Conservation (phyloP, 2,113 vertebrate genomes). For the Murina feae region DNA sequence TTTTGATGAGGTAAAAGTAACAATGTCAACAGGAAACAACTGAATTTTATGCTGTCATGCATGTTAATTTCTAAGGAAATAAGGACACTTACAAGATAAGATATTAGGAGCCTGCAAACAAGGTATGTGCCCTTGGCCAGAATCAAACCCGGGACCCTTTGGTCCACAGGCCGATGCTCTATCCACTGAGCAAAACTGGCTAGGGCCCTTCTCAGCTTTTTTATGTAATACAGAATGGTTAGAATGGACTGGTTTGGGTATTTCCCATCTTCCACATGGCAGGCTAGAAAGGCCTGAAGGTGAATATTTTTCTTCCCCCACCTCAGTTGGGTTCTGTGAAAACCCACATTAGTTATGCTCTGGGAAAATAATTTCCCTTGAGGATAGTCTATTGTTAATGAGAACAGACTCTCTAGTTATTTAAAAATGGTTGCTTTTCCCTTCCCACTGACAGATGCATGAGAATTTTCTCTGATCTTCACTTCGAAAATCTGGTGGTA, state of each 20-base stretch:
- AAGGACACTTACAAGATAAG: neutral
- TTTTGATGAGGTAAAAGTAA: neutral
- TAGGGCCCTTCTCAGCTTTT: neutral
- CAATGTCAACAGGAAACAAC: neutral
- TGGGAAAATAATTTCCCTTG: neutral
- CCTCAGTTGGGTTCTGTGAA: neutral
- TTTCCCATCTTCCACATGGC: neutral
- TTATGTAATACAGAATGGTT: neutral
- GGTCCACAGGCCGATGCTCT: no score
- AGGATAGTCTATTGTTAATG: neutral
- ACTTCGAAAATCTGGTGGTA: neutral
- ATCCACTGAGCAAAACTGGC: no score
- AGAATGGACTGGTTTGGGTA: neutral
- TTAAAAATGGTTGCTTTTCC: neutral
- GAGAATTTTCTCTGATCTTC: neutral
- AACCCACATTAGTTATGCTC: neutral
- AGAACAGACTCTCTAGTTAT: neutral
- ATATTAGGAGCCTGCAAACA: neutral
- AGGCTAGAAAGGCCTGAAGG: neutral
- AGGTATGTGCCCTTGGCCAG: no score
- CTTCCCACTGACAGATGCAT: neutral
- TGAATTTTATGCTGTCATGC: neutral
- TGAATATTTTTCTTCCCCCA: neutral
- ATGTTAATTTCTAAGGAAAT: conserved; percentile 3
- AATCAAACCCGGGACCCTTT: no score